phyloP scores from a whole-genome alignment of 2,113 vertebrate genomes.

The Boleophthalmus pectinirostris region DNA sequence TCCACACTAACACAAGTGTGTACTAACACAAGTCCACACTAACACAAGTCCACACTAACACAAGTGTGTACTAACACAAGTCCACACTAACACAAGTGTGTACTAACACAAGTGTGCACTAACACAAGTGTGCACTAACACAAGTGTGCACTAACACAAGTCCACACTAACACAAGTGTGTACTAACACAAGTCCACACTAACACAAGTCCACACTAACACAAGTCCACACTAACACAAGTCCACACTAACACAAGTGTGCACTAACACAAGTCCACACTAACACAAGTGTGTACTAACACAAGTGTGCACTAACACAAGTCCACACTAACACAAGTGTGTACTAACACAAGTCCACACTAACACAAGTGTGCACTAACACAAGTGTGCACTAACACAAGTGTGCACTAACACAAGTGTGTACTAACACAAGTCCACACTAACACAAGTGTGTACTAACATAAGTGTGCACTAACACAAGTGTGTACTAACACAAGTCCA shows the following conservation, averaged over 20 bases:
- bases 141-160: no score
- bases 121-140: neutral
- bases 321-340: no score
- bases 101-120: neutral
- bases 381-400: no score
- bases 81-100: no score
- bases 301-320: no score
- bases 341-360: neutral
- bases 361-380: neutral
- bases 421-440: neutral
- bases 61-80: no score
- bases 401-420: no score
- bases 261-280: neutral
- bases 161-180: no score
- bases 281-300: neutral
- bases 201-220: neutral
- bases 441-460: neutral
- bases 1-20: no score
- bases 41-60: neutral
- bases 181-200: neutral
- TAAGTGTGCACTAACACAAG: no score
- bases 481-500: constrained; percentile 1
- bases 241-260: no score
- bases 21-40: neutral
- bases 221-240: no score